Percentiles rank a stretch among this genome's conserved stretches.
Evolutionary conservation across 2,888 invertebrate genomes (phyloP).

Genomic region (Epistrophe grossulariae): DNA sequence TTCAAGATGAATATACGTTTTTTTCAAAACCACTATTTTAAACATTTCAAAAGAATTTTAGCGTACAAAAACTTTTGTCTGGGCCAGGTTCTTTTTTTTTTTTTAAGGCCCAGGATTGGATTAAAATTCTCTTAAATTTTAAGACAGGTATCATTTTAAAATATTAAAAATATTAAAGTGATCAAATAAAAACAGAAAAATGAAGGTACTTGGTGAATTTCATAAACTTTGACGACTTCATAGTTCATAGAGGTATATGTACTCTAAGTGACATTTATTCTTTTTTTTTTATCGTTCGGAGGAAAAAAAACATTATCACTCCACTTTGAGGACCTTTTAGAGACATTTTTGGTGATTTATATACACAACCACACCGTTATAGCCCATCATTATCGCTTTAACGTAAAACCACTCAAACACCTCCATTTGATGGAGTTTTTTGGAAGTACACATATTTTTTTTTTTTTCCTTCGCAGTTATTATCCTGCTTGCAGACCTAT

Average conservation of each 20-base stretch:
- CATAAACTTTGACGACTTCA: slow-evolving; percentile 1
- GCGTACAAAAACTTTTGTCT: too few relatives aligned
- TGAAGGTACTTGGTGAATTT: neutral
- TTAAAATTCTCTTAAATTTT: too few relatives aligned
- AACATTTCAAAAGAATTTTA: too few relatives aligned
- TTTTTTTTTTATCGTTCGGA: neutral
- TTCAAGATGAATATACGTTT: too few relatives aligned
- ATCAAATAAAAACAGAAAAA: neutral
- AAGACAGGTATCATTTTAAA: neutral
- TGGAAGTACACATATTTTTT: slow-evolving; percentile 28
- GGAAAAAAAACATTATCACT: slow-evolving; percentile 26
- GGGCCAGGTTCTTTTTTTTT: too few relatives aligned
- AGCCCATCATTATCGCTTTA: slow-evolving; percentile 66
- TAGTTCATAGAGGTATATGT: neutral
- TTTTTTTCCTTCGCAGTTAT: slow-evolving; percentile 43
- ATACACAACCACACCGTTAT: slow-evolving; percentile 54
- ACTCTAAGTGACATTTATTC: neutral
- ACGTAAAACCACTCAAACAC: slow-evolving; percentile 69
- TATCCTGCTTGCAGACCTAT: slow-evolving; percentile 50
- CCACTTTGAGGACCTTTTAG: slow-evolving; percentile 26
- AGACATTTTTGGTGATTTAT: slow-evolving; percentile 45
- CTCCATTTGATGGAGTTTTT: slow-evolving; percentile 35
- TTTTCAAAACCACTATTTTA: too few relatives aligned
- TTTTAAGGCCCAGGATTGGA: too few relatives aligned
- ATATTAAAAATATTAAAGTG: neutral